Percentiles rank a stretch among this genome's conserved stretches.
These are phyloP conservation scores for Triplophysa yarkandensis DNA, from an alignment of 2,797 vertebrate genomes.

Conservation along the genomic window DNA sequence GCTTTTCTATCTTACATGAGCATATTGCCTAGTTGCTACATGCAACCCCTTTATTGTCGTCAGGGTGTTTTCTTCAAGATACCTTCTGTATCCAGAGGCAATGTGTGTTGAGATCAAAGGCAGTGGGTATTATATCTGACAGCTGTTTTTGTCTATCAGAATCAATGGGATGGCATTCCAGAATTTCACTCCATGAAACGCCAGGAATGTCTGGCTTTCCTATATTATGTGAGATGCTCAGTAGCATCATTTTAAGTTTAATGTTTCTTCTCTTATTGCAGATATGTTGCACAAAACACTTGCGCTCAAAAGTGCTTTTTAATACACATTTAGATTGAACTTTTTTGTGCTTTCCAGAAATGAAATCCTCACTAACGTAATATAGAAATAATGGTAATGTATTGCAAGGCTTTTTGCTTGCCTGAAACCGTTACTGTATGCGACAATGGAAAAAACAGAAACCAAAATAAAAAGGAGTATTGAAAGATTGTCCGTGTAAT, in stretches of 20 bases:
- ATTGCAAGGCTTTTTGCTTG: neutral
- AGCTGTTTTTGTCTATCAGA: conserved; percentile 55
- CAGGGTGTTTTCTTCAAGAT: conserved; percentile 50
- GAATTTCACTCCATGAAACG: conserved; percentile 31
- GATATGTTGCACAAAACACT: neutral
- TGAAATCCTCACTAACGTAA: neutral
- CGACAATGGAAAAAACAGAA: neutral
- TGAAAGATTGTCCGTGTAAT: too few relatives aligned
- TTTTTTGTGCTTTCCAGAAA: neutral
- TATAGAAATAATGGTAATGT: neutral
- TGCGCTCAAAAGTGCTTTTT: neutral
- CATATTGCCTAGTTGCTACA: conserved; percentile 36
- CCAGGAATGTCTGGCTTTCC: conserved; percentile 26
- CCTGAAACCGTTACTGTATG: neutral
- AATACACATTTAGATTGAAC: neutral
- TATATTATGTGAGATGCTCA: conserved; percentile 5
- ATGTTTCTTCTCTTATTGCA: conserved; percentile 13
- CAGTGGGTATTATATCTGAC: conserved; percentile 50
- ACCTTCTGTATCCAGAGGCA: conserved; percentile 52
- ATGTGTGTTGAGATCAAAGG: conserved; percentile 56
- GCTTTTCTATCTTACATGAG: conserved; percentile 20
- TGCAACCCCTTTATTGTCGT: conserved; percentile 39
- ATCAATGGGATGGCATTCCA: conserved; percentile 53
- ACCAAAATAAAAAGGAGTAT: too few relatives aligned
- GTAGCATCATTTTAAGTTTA: conserved; percentile 7